Percentiles rank a stretch among this genome's conserved stretches.
These are phyloP conservation scores for Crocodylus rhombifer DNA, from an alignment of 2,797 vertebrate species.

Conservation along the genomic window DNA sequence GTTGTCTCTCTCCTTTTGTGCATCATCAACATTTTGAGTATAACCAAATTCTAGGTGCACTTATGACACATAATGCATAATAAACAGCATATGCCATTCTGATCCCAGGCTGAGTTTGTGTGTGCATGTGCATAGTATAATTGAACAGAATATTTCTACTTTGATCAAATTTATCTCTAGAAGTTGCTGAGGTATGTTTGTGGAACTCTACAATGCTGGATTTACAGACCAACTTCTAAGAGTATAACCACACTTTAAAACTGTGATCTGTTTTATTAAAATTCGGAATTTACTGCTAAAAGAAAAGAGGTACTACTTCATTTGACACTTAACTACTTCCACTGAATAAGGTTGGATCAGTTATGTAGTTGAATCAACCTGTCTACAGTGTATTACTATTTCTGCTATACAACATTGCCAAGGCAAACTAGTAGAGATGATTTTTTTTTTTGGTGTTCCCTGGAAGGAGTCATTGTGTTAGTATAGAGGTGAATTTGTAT, in stretches of 20 bases:
- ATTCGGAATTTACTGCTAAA: not conserved
- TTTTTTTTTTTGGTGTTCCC: not conserved
- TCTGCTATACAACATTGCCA: not conserved
- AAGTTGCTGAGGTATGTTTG: not conserved
- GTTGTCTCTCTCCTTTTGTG: not conserved
- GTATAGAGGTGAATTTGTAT: conserved; percentile 78
- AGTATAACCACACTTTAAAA: not conserved
- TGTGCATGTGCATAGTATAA: too few species aligned
- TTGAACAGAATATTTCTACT: not conserved
- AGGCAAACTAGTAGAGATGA: conserved; percentile 22
- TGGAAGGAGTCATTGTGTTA: conserved; percentile 43
- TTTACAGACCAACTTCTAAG: rapidly evolving
- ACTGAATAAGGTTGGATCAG: not conserved
- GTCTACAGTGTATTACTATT: conserved; percentile 44
- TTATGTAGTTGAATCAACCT: conserved; percentile 40
- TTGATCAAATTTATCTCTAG: not conserved
- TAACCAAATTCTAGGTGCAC: not conserved
- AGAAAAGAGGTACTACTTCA: not conserved
- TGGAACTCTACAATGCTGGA: not conserved
- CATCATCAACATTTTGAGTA: not conserved
- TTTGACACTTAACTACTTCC: not conserved
- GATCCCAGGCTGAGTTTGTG: not conserved
- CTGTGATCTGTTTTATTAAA: not conserved
- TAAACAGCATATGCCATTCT: too few species aligned
- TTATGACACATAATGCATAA: not conserved